Conservation (phyloP, 2,888 invertebrate genomes). For the Kryphioiulus occultus region DNA sequence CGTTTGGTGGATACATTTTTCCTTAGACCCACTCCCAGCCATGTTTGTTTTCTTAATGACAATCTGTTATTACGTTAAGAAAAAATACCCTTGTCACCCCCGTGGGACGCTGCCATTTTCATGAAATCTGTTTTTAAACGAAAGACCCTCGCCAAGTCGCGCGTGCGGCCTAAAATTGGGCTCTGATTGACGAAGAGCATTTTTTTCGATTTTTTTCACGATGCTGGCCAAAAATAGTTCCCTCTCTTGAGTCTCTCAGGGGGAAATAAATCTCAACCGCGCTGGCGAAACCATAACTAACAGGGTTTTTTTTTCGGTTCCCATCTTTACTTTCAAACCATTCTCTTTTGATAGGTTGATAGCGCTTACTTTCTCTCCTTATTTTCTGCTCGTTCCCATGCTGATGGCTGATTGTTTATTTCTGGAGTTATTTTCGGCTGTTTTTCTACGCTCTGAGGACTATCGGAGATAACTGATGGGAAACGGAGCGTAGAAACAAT, state of each 20-base stretch:
- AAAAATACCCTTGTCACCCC: too few species aligned
- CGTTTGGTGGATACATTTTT: too few species aligned
- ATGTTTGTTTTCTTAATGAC: too few species aligned
- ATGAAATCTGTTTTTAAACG: too few species aligned
- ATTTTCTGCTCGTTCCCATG: neutral
- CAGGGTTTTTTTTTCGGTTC: neutral
- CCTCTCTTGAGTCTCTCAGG: neutral
- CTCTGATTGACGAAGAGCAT: neutral
- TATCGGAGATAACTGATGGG: too few species aligned
- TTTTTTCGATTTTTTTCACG: neutral
- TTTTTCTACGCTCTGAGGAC: neutral
- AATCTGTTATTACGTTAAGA: too few species aligned
- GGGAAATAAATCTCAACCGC: neutral
- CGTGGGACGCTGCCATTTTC: neutral
- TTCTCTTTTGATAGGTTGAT: too few species aligned
- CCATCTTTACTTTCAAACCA: neutral
- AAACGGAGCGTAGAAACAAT: neutral
- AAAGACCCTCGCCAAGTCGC: too few species aligned
- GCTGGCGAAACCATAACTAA: conserved; percentile 1
- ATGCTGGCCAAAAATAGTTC: neutral
- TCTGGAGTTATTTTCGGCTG: neutral
- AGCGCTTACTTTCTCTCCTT: neutral
- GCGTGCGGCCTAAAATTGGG: neutral
- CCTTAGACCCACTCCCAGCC: too few species aligned
- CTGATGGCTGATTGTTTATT: neutral